Evolutionary conservation across 2,888 invertebrate species (phyloP).

Genomic region (Spodoptera picta): DNA sequence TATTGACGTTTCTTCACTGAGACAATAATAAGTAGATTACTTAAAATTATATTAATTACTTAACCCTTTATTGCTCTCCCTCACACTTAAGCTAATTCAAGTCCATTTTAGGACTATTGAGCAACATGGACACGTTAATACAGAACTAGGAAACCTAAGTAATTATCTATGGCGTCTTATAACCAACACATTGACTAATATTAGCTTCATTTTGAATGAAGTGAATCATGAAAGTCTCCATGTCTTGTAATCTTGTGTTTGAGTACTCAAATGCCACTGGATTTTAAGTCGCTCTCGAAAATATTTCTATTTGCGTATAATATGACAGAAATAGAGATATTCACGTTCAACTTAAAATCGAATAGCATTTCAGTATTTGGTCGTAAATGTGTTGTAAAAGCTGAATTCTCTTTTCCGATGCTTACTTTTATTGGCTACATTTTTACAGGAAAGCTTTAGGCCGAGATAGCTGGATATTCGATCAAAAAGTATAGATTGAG

Average conservation of each 20-base stretch:
- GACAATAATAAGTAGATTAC: conserved; percentile 74
- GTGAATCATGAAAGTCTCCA: conserved; percentile 16
- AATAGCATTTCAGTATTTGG: no score
- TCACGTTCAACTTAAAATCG: no score
- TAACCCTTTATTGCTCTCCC: conserved; percentile 82
- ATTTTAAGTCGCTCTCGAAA: no score
- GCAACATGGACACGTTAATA: conserved; percentile 85
- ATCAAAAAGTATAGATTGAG: conserved; percentile 4
- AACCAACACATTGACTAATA: conserved; percentile 43
- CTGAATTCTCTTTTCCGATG: no score
- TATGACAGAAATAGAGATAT: no score
- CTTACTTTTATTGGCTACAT: no score
- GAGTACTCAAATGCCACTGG: conserved; percentile 13
- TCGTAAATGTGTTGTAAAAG: no score
- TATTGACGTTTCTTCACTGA: conserved; percentile 68
- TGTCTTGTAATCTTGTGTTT: conserved; percentile 14
- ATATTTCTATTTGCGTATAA: no score
- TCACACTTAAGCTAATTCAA: conserved; percentile 80
- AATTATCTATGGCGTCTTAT: conserved; percentile 56
- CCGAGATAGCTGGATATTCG: not conserved
- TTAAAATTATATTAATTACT: conserved; percentile 73
- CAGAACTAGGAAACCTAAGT: conserved; percentile 71
- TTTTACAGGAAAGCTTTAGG: no score
- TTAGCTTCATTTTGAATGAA: conserved; percentile 49
- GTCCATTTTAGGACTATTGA: conserved; percentile 83